Base-by-base conservation (phyloP, 2,113 vertebrate genomes). In the Ornithorhynchus anatinus region DNA sequence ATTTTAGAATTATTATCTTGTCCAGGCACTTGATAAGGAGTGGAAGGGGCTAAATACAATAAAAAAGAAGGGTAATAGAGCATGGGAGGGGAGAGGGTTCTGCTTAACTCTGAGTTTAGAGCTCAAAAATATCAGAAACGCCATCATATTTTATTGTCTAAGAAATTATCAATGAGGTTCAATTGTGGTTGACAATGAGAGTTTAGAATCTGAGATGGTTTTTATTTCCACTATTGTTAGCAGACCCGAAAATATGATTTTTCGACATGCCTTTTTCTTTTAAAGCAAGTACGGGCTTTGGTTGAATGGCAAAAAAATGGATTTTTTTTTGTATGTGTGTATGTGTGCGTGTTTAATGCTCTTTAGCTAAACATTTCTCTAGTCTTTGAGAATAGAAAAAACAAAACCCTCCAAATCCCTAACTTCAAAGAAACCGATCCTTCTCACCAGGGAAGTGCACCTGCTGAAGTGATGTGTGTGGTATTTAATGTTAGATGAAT, bases 401-500 rank as follows among this genome's bases (percentile, higher is more conserved):
- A n/a, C n/a, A n/a, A n/a, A n/a, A n/a, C n/a, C n/a, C n/a, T n/a
- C n/a, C n/a, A n/a, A n/a, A n/a, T n/a, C n/a, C n/a, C n/a, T n/a
- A n/a, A n/a, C n/a, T n/a, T n/a, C n/a, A n/a, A n/a, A n/a, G n/a
- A n/a, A n/a, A n/a, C n/a, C n/a, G n/a, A n/a, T 78, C 72, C 81
- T 54, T 22, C 44, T 75, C 58, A 69, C 59, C 44, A 77, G 73
- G 77, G 48, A 60, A 45, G 44, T 25, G 29, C 44, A 79, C 48
- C 77, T 65, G 60, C 29, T 71, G 31, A 80, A 75, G 65, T 9
- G 44, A 80, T 43, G 65, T 83, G 32, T 64, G 42, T 9, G 11
- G 22, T 8, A 58, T 69, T 70, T 79, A 63, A 77, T 84, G 27
- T 79, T 71, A 84, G 72, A 62, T 80, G 63, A 77, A 81, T 82